A percentile compares a stretch with the other conserved stretches of the same genome.
Evolutionary conservation across 92 coral and sea anemone species (phyloP).

Genomic region (Hydrozoanthus gracilis): DNA sequence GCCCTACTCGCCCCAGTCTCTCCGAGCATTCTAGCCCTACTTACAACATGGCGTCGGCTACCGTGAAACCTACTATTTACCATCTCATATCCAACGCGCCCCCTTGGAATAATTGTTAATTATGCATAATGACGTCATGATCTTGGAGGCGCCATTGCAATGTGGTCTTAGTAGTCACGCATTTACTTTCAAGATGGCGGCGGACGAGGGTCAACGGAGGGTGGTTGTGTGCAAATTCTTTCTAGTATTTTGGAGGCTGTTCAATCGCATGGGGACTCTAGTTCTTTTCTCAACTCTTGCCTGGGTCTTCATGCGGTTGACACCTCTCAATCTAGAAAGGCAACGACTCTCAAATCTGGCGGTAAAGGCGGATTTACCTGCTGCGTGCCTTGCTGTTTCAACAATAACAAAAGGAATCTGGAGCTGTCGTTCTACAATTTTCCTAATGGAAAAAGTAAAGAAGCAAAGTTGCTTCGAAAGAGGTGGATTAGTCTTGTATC

Average conservation of each 20-base stretch:
- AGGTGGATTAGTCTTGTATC: conserved; percentile 15
- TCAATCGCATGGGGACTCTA: conserved; percentile 36
- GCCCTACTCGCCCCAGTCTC: no score
- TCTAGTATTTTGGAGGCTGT: conserved; percentile 33
- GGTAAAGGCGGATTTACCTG: conserved; percentile 29
- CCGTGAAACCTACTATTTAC: no score
- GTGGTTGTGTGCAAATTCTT: conserved; percentile 33
- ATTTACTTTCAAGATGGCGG: conserved; percentile 34
- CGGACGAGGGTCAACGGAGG: conserved; percentile 8
- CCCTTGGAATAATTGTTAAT: no score
- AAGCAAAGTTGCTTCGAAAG: conserved; percentile 9
- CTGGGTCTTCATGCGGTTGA: conserved; percentile 33
- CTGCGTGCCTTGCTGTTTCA: conserved; percentile 55
- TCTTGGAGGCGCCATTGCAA: not conserved
- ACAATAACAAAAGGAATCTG: conserved; percentile 51
- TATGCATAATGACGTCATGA: not conserved
- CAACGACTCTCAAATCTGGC: conserved; percentile 11
- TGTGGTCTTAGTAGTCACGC: conserved; percentile 30
- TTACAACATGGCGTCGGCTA: no score
- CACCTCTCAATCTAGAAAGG: not conserved
- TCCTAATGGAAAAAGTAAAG: conserved; percentile 48
- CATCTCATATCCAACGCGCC: no score
- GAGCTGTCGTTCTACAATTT: conserved; percentile 57
- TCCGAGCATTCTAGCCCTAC: no score
- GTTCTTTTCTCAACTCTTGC: conserved; percentile 34